phyloP scores from a whole-genome alignment of 2,888 invertebrate genomes.

The Adineta ricciae region DNA sequence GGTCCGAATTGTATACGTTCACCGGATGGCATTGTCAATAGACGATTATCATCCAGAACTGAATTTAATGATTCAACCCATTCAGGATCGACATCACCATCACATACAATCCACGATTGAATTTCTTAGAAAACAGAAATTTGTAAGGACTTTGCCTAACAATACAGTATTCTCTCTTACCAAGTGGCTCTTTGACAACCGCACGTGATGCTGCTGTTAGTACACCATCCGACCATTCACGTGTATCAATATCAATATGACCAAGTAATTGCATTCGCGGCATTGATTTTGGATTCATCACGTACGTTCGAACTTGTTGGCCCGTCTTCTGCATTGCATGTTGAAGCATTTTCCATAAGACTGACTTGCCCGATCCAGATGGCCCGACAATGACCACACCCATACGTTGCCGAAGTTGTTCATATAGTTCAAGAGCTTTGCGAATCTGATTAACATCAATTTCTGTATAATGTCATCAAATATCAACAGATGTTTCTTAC shows the following conservation, averaged over 20 bases:
- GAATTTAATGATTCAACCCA: slow-evolving; percentile 98
- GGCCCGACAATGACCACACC: slow-evolving; percentile 93
- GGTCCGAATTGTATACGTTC: slow-evolving; percentile 86
- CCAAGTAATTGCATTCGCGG: slow-evolving; percentile 71
- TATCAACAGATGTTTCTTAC: slow-evolving; percentile 46
- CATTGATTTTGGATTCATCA: slow-evolving; percentile 89
- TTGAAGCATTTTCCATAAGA: slow-evolving; percentile 69
- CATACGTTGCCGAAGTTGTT: slow-evolving; percentile 86
- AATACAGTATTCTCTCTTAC: slow-evolving; percentile 41
- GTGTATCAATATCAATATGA: slow-evolving; percentile 76
- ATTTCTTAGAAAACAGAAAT: slow-evolving; percentile 39
- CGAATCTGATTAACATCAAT: not conserved
- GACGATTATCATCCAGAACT: slow-evolving; percentile 88
- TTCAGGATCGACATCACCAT: slow-evolving; percentile 95
- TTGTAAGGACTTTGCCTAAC: slow-evolving; percentile 36
- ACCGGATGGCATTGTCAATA: slow-evolving; percentile 73
- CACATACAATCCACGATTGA: slow-evolving; percentile 81
- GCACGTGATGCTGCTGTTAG: slow-evolving; percentile 68
- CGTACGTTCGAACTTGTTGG: slow-evolving; percentile 62
- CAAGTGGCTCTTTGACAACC: slow-evolving; percentile 61
- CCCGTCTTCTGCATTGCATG: slow-evolving; percentile 65
- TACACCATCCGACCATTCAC: slow-evolving; percentile 89
- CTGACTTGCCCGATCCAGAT: slow-evolving; percentile 82
- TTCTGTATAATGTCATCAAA: too few relatives aligned
- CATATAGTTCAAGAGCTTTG: slow-evolving; percentile 81